These are phyloP conservation scores for Drosophila ezoana DNA, from an alignment of 2,888 invertebrate species.

Conservation along the genomic window DNA sequence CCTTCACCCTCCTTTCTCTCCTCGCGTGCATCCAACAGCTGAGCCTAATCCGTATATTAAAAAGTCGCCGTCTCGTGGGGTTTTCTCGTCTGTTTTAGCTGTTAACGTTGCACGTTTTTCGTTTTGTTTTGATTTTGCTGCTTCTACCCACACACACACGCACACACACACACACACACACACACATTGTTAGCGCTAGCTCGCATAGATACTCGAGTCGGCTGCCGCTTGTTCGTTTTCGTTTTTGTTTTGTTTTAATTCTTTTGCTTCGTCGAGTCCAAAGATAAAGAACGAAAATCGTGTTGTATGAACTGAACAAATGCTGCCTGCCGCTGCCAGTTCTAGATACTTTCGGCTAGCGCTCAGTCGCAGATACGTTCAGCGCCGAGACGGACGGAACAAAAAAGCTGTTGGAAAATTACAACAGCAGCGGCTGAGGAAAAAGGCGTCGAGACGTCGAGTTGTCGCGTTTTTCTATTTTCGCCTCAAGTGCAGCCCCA, in stretches of 20 bases:
- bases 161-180: conserved; percentile 6
- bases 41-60: conserved; percentile 19
- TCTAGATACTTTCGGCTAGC: conserved; percentile 82
- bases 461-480: conserved; percentile 73
- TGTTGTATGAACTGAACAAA: conserved; percentile 36
- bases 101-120: conserved; percentile 73
- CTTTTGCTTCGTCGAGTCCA: conserved; percentile 66
- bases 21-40: conserved; percentile 40
- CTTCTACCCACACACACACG: conserved; percentile 53
- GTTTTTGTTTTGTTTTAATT: conserved; percentile 71
- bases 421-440: conserved; percentile 28
- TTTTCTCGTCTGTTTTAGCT: conserved; percentile 38
- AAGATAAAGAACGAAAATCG: conserved; percentile 71
- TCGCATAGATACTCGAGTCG: conserved; percentile 42
- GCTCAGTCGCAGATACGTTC: conserved; percentile 73
- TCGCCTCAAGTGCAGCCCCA: conserved; percentile 71
- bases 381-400: conserved; percentile 66
- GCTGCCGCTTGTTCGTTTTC: conserved; percentile 49
- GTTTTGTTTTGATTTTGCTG: conserved; percentile 76
- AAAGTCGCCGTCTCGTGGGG: conserved; percentile 7
- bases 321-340: conserved; percentile 59
- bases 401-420: conserved; percentile 49
- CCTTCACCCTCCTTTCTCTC: background rate
- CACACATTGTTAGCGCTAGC: conserved; percentile 14
- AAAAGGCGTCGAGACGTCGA: conserved; percentile 1